Conservation (phyloP, 2,888 invertebrate species). For the Bombylius major region DNA sequence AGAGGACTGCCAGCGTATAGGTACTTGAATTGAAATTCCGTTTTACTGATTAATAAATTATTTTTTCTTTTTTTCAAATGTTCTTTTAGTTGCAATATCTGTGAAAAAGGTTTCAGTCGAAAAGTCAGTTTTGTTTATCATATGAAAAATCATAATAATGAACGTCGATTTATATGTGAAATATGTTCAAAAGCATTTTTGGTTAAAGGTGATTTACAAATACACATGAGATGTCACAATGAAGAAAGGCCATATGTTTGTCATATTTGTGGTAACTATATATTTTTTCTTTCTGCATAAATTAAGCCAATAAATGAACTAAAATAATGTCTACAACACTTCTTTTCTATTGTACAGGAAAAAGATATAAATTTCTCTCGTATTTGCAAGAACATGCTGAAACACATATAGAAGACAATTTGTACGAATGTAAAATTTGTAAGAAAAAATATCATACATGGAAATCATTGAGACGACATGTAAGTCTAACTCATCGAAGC, state of each 20-base stretch:
- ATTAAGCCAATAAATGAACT: no score
- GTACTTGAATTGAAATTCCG: no score
- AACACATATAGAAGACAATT: constrained; percentile 1
- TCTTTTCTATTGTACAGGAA: background rate
- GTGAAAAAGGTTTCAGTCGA: constrained; percentile 1
- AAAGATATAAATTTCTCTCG: background rate
- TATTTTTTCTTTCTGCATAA: no score
- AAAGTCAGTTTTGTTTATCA: constrained; percentile 1
- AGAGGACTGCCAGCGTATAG: no score
- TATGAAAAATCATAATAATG: constrained; percentile 3
- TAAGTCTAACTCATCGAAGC: background rate
- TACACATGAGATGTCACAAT: constrained; percentile 1
- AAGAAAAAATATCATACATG: background rate
- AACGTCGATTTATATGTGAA: background rate
- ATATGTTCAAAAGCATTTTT: background rate
- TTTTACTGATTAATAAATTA: background rate
- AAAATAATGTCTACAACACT: no score
- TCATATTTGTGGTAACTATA: constrained; percentile 3
- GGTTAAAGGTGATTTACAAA: background rate
- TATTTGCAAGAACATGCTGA: constrained; percentile 1
- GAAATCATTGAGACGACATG: background rate
- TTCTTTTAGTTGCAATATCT: background rate
- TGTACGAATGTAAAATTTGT: background rate
- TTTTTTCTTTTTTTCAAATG: background rate
- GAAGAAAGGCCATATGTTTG: constrained; percentile 1